Conservation (phyloP, 2,797 vertebrate genomes). For the Chelon auratus region DNA sequence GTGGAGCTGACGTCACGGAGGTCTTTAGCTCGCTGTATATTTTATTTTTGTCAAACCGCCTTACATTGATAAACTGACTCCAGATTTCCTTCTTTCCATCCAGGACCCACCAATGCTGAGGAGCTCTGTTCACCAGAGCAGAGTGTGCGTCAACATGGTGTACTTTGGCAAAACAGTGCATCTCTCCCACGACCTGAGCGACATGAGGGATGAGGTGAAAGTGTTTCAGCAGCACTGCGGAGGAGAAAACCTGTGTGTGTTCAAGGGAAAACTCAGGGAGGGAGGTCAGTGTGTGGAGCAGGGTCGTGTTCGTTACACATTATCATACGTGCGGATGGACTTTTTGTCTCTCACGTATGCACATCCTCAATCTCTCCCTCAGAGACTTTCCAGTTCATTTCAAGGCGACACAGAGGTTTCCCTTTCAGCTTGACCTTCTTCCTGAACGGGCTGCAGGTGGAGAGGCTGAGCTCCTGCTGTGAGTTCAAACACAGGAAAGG, state of each 20-base stretch:
- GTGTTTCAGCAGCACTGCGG: slow-evolving; percentile 97
- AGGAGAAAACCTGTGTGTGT: slow-evolving; percentile 96
- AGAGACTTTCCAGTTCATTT: slow-evolving; percentile 93
- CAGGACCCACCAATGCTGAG: slow-evolving; percentile 85
- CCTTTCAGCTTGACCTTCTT: slow-evolving; percentile 98
- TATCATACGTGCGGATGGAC: background rate
- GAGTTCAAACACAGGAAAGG: slow-evolving; percentile 92
- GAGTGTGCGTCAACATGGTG: slow-evolving; percentile 88
- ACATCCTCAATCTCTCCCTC: slow-evolving; percentile 35
- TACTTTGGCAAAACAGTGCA: slow-evolving; percentile 91
- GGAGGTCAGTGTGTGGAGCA: slow-evolving; percentile 85
- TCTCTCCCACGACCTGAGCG: slow-evolving; percentile 82
- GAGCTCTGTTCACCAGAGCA: slow-evolving; percentile 83
- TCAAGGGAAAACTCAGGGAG: slow-evolving; percentile 88
- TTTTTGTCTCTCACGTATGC: background rate
- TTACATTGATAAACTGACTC: background rate
- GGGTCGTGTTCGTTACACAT: background rate
- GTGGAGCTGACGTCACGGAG: slow-evolving; percentile 74
- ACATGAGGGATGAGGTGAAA: slow-evolving; percentile 90
- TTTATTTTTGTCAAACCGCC: background rate
- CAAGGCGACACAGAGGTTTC: slow-evolving; percentile 91
- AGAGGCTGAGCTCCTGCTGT: slow-evolving; percentile 95
- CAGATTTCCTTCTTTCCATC: slow-evolving; percentile 2
- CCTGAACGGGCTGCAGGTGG: slow-evolving; percentile 92
- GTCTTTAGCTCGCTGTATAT: slow-evolving; percentile 57